A percentile compares a stretch with the other conserved stretches of the same genome.
phyloP scores from a whole-genome alignment of 2,113 vertebrate genomes.

The Petromus typicus region DNA sequence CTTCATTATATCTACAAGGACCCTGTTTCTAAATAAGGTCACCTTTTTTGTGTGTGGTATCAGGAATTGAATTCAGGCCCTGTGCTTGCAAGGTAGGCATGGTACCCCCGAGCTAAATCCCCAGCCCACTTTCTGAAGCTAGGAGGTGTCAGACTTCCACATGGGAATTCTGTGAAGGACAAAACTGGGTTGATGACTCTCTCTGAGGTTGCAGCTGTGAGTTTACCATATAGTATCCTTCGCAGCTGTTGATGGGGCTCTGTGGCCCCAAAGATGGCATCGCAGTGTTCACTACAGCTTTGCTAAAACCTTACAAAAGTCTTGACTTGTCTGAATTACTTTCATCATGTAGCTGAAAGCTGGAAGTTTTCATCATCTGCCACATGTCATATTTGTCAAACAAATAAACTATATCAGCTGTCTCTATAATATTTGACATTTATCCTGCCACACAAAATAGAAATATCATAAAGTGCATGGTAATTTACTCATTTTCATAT shows the following conservation, averaged over 20 bases:
- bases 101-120: too few species aligned
- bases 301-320: neutral
- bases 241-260: accelerated
- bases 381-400: neutral
- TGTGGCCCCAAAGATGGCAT: accelerated
- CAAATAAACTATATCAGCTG: neutral
- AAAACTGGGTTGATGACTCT: neutral
- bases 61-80: too few species aligned
- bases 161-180: neutral
- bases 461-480: neutral
- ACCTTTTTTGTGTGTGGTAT: neutral
- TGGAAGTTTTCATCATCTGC: neutral
- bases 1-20: neutral
- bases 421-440: conserved; percentile 14
- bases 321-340: neutral
- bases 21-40: neutral
- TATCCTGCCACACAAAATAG: neutral
- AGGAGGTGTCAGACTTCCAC: neutral
- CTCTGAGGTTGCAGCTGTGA: neutral
- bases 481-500: neutral
- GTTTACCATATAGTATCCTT: neutral
- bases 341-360: neutral
- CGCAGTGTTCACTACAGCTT: accelerated
- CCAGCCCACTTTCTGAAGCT: neutral
- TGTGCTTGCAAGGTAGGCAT: too few species aligned